Evolutionary conservation across 2,113 vertebrate genomes (phyloP).

Genomic region (Callorhinus ursinus): DNA sequence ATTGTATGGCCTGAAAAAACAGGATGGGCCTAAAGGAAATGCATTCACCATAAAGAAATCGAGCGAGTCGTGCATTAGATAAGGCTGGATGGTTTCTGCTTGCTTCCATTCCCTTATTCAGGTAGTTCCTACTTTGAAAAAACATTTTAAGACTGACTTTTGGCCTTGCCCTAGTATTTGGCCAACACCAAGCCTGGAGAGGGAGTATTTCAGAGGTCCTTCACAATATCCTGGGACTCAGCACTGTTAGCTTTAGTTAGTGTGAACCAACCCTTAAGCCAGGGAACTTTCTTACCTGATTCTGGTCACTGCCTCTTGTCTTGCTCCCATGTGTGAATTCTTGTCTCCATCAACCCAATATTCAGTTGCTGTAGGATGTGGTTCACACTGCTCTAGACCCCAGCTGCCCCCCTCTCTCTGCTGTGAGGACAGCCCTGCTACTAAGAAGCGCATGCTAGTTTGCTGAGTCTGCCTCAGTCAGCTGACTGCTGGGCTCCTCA

Average conservation of each 20-base stretch:
- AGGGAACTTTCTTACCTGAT: background rate
- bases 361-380: background rate
- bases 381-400: background rate
- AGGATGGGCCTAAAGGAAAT: constrained; percentile 46
- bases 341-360: background rate
- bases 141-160: background rate
- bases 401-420: background rate
- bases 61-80: background rate
- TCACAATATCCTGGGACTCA: background rate
- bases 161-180: background rate
- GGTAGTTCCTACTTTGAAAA: background rate
- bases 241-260: background rate
- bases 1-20: constrained; percentile 60
- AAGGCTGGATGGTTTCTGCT: background rate
- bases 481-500: background rate
- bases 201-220: background rate
- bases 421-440: background rate
- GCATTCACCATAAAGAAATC: background rate
- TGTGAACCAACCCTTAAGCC: background rate
- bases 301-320: background rate
- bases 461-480: background rate
- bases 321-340: background rate
- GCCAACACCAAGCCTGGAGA: background rate
- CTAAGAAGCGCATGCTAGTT: background rate
- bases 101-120: constrained; percentile 16